Evolutionary conservation across 2,888 invertebrate species (phyloP), one percentile per base, ranked within the genome.

Genomic region (Cartodere bifasciata): DNA sequence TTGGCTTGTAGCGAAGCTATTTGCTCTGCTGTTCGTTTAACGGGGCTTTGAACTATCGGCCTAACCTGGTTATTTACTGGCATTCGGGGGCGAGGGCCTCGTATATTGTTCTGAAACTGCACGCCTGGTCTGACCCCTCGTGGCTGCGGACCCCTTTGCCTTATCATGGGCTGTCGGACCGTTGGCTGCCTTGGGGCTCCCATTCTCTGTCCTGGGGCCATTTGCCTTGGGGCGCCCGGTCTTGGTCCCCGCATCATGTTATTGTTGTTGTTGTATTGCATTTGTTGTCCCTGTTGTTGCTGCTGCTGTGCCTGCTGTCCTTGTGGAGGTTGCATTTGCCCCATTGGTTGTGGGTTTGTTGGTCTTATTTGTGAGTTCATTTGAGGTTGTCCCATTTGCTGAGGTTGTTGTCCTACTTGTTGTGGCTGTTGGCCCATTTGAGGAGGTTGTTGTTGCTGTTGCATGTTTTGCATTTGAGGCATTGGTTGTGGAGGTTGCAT

Each of bases 381-480:
- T 30, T 12, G 35, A 5, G 43, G 43, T 15, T 48, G 48, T 10
- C 38, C 42, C 41, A 45, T 43, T 11, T 42, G 49, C 21, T 53
- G 55, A 2, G 57, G 53, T 38, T 50, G 62, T 9, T 29, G 36
- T 37, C 48, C 33, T 2, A 53, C 56, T 10, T 61, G 56, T 40
- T 61, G 65, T 3, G 40, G 41, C 35, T 23, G 52, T 47, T 26
- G 62, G 28, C 45, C 61, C 60, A 6, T 58, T 46, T 56, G 61
- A 53, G 13, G 60, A 49, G 30, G 48, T 27, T 31, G 45, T 12
- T 41, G 42, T 13, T 39, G 37, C 23, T 37, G 39, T 10, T 20
- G 37, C 13, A 21, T 32, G 7, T 29, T 34, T 4, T 28, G 32
- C n/a, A n/a, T n/a, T n/a, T n/a, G n/a, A n/a, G n/a, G n/a, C n/a